Conservation (phyloP, 2,113 vertebrate species). For the Sylvietta virens region DNA sequence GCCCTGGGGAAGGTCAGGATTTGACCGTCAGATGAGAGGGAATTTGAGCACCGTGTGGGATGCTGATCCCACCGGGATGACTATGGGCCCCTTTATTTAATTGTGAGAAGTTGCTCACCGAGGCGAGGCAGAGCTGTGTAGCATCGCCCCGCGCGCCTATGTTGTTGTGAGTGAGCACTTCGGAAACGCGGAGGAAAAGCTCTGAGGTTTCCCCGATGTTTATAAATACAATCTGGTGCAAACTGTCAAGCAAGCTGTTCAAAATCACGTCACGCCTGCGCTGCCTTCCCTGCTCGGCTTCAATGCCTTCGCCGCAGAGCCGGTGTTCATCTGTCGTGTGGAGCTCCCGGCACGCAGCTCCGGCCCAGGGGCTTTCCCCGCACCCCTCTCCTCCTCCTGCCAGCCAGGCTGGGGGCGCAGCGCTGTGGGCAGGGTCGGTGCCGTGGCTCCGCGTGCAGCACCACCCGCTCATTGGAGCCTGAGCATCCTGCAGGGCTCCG, state of each 20-base stretch:
- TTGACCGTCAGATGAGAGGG: not conserved
- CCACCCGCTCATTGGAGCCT: rapidly evolving
- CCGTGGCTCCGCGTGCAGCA: rapidly evolving
- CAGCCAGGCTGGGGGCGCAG: not conserved
- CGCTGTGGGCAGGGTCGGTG: rapidly evolving
- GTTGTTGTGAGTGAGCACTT: not conserved
- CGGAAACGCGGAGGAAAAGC: not conserved
- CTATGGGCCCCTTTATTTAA: rapidly evolving
- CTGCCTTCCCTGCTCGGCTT: not conserved
- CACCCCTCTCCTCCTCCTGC: not conserved
- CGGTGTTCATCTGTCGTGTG: rapidly evolving
- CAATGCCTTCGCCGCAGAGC: not conserved
- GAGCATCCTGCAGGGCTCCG: not conserved
- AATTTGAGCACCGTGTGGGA: rapidly evolving
- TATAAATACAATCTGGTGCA: constrained; percentile 62
- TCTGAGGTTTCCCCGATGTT: constrained; percentile 32
- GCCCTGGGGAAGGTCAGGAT: rapidly evolving
- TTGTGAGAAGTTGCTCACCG: not conserved
- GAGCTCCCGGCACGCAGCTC: not conserved
- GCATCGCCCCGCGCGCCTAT: rapidly evolving
- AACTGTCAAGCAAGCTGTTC: constrained; percentile 63
- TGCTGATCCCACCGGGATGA: not conserved
- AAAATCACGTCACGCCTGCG: constrained; percentile 21
- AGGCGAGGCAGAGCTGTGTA: not conserved
- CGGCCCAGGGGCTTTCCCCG: not conserved